These are phyloP conservation scores for Mus musculus DNA, from an alignment of 2,113 vertebrate species.

Conservation along the genomic window DNA sequence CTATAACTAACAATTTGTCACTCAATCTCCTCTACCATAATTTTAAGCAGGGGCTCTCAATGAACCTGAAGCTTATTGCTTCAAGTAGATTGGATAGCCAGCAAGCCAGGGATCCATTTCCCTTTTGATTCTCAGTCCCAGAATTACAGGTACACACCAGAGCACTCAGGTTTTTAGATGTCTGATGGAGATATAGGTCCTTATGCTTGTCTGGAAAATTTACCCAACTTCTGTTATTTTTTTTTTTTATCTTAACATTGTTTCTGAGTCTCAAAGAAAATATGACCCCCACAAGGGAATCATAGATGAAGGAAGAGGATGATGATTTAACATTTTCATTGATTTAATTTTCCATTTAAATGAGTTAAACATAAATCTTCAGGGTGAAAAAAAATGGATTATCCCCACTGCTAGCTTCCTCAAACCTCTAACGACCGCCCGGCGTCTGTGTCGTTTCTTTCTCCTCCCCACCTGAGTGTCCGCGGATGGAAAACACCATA, in stretches of 20 bases:
- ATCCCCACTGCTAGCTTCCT: too few relatives aligned
- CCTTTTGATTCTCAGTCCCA: neutral
- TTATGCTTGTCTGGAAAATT: neutral
- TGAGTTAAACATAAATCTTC: neutral
- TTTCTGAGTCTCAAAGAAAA: neutral
- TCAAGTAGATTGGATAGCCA: neutral
- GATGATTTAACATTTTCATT: neutral
- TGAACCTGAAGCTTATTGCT: neutral
- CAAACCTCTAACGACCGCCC: too few relatives aligned
- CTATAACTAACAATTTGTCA: neutral
- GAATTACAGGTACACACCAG: neutral
- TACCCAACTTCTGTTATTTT: neutral
- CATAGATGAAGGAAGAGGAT: neutral
- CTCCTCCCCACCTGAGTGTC: too few relatives aligned
- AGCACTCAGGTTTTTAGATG: neutral
- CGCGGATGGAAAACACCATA: too few relatives aligned
- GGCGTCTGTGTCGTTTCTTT: too few relatives aligned
- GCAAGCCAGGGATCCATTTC: neutral
- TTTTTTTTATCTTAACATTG: neutral
- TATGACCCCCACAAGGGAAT: neutral
- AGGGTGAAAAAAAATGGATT: neutral
- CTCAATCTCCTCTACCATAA: neutral
- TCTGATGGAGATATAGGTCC: neutral
- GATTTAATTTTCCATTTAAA: neutral
- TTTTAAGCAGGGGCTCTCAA: neutral